Base-by-base conservation (phyloP, 2,888 invertebrate genomes). In the Tupiocoris notatus region DNA sequence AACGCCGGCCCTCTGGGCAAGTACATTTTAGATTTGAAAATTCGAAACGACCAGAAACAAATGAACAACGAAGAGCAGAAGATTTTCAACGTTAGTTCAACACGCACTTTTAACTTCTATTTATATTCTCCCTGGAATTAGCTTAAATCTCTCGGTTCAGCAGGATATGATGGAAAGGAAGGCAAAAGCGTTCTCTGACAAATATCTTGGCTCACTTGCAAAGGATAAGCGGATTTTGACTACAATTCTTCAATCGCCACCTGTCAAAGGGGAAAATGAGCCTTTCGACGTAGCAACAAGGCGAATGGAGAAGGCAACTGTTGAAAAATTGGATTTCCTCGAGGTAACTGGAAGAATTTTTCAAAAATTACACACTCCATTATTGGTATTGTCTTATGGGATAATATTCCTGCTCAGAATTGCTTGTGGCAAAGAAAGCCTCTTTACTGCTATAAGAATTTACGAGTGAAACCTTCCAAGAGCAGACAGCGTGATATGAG, bases 351-450 rank as follows among this genome's bases (percentile, higher is more conserved):
- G n/a, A n/a, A n/a, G n/a, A n/a, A n/a, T n/a, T n/a, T n/a, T 12
- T 12, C 16, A 61, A 61, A 61, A 61, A 17, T 61, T 61, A 9
- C 20, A 20, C 20, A 64, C 18, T 39, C 39, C 39, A 63, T 3
- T 63, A 6, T 63, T 21, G 21, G 6, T 21, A 63, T 16, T 21
- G 21, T 63, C 17, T 21, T 63, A 63, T 7, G n/a, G n/a, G n/a
- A n/a, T n/a, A n/a, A n/a, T n/a, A n/a, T n/a, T n/a, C n/a, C n/a
- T n/a, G n/a, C n/a, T n/a, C 56, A 75, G 76, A 25, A 76, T n/a
- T 67, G 76, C 18, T 61, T 76, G 1, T 62, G 67, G 67, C 66
- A 64, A 54, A 67, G 76, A 57, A 76, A 76, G 25, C 76, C 76
- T 3, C 39, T 76, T 7, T 76, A 76, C 21, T 66, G 59, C 21